Evolutionary conservation across 2,888 invertebrate genomes (phyloP).

Genomic region (Nephrocerus scutellatus): DNA sequence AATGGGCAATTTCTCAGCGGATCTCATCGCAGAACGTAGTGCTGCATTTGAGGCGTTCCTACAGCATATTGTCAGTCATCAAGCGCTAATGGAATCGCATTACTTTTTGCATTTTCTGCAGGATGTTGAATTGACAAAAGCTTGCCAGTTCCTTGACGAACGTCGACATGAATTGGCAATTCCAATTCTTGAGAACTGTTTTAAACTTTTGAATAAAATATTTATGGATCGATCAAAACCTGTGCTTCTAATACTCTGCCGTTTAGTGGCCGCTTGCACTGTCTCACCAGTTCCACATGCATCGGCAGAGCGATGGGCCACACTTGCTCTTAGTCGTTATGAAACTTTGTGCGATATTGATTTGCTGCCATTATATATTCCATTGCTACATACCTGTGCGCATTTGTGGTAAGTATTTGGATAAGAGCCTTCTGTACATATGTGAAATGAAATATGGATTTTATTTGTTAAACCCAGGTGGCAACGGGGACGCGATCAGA

Average conservation of each 20-base stretch:
- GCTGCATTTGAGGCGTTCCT: conserved; percentile 59
- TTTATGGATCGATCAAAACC: conserved; percentile 60
- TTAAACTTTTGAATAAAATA: conserved; percentile 58
- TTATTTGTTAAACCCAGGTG: conserved; percentile 47
- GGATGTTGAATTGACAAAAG: conserved; percentile 56
- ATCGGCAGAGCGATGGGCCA: conserved; percentile 61
- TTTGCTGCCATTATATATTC: conserved; percentile 60
- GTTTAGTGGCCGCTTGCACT: conserved; percentile 55
- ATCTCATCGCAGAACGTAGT: conserved; percentile 58
- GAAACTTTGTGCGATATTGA: conserved; percentile 67
- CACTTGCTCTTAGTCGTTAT: conserved; percentile 61
- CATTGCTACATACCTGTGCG: conserved; percentile 60
- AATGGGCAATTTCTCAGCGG: conserved; percentile 64
- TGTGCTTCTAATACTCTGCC: conserved; percentile 60
- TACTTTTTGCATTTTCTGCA: conserved; percentile 59
- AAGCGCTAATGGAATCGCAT: conserved; percentile 53
- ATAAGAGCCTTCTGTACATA: not conserved
- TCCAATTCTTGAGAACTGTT: conserved; percentile 60
- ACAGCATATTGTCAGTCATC: conserved; percentile 52
- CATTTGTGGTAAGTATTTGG: conserved; percentile 54
- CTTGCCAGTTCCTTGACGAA: conserved; percentile 54
- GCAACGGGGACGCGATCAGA: conserved; percentile 57
- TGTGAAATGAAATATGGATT: not conserved
- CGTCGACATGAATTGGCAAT: conserved; percentile 56
- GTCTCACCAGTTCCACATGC: conserved; percentile 52